Conservation (phyloP, 2,113 vertebrate species). For the Parus major region DNA sequence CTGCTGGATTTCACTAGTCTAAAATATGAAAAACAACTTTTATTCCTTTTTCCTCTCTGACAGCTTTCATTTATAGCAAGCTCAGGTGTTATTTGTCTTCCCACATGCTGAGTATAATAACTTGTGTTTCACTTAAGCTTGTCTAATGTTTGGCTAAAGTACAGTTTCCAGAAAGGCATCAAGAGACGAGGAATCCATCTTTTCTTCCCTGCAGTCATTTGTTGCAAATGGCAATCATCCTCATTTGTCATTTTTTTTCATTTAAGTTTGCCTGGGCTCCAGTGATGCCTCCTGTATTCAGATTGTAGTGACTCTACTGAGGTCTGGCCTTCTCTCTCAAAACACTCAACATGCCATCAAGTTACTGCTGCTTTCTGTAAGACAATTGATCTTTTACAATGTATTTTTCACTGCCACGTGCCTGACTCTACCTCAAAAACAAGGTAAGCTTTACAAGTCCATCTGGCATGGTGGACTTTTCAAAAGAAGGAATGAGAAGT, state of each 20-base stretch:
- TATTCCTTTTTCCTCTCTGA: background rate
- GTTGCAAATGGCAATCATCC: background rate
- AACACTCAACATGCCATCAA: background rate
- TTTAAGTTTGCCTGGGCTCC: background rate
- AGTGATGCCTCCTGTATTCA: background rate
- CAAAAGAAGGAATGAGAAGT: background rate
- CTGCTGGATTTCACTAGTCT: background rate
- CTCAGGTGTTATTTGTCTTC: conserved; percentile 2
- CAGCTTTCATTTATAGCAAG: conserved; percentile 6
- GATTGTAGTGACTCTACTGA: background rate
- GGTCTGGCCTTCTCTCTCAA: background rate
- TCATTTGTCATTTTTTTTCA: background rate
- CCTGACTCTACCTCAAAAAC: background rate
- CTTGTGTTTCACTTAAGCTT: background rate
- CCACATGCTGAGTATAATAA: background rate
- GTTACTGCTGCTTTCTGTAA: background rate
- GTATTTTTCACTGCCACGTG: background rate
- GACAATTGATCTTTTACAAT: background rate
- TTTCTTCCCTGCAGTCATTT: background rate
- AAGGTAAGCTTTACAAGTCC: background rate
- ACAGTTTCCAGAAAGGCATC: background rate
- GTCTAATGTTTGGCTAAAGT: background rate
- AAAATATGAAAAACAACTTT: conserved; percentile 13
- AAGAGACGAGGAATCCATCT: background rate
- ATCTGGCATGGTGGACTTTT: background rate